Base-by-base conservation (phyloP, 2,113 vertebrate species). In the Raja brachyura region DNA sequence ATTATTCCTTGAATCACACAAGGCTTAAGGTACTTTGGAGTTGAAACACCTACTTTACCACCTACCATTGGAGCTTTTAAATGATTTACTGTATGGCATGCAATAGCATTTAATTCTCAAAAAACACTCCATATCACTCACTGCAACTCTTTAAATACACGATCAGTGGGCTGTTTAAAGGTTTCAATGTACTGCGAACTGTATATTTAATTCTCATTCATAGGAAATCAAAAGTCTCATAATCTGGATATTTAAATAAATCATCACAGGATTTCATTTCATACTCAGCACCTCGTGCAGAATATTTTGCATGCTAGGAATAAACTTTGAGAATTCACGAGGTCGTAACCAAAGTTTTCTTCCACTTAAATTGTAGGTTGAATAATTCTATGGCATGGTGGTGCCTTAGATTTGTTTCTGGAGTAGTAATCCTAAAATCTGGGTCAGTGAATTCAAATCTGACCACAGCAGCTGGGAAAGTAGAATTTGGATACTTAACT, bases 151-250 rank as follows among this genome's bases (percentile, higher is more conserved):
- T 61, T 61, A 86, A 88, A 88, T 61, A 88, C 10, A 14, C 61
- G 81, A 61, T 66, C 59, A 63, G 28, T 63, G 14, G 28, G 39
- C 56, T 88, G n/a, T 88, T 88, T 66, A 63, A 88, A 63, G 14
- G 59, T 31, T 88, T 31, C n/a, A 18, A n/a, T 63, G 18, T 2
- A 31, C 59, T 66, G 14, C 28, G 1, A 16, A 59, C 28, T 18
- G 13, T 3, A 88, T 66, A 88, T 66, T 88, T 63, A 28, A 88
- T 66, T 63, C 83, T 31, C 5, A 63, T n/a, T 88, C 83, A 33
- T 63, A 13, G 59, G n/a, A 88, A 88, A 88, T 88, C 11, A 66
- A 88, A 88, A 63, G 25, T 61, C 54, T 61, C 81, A 85, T 61
- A 85, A 85, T 85, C 59, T 88, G 59, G 28, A 7, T 61, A 56